phyloP scores from a whole-genome alignment of 1,140 invertebrate genomes.

The Drosophila pachea region DNA sequence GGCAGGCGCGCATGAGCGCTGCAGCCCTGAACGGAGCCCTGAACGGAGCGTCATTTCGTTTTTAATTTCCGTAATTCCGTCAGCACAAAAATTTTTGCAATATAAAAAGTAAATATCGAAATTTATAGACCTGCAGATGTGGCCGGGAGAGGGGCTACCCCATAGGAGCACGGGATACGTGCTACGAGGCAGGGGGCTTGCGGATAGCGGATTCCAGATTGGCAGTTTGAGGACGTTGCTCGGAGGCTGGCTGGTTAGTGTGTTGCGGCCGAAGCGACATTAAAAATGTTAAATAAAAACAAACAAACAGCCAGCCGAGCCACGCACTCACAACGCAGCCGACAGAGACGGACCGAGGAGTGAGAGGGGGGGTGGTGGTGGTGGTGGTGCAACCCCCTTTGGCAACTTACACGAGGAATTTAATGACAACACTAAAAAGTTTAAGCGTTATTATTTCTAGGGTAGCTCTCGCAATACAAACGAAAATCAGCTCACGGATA shows the following conservation, averaged over 20 bases:
- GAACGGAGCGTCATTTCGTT: conserved; percentile 76
- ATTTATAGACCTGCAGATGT: conserved; percentile 79
- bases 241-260: conserved; percentile 40
- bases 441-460: conserved; percentile 79
- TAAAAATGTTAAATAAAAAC: conserved; percentile 78
- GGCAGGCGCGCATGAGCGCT: conserved; percentile 63
- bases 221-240: too few species aligned
- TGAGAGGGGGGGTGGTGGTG: not conserved
- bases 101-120: conserved; percentile 79
- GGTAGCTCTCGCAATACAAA: conserved; percentile 42
- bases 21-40: not conserved
- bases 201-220: too few species aligned
- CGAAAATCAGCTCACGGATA: conserved; percentile 70
- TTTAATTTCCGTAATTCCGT: conserved; percentile 79
- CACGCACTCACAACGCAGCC: conserved; percentile 41
- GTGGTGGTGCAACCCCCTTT: conserved; percentile 23
- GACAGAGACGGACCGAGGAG: conserved; percentile 4
- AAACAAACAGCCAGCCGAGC: conserved; percentile 62
- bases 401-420: conserved; percentile 78
- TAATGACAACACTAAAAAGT: conserved; percentile 79
- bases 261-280: conserved; percentile 64
- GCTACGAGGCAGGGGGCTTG: too few species aligned
- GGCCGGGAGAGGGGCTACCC: conserved; percentile 12
- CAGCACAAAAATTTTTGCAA: conserved; percentile 79
- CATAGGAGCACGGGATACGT: too few species aligned